Percentiles rank a stretch among this genome's conserved stretches.
phyloP scores from a whole-genome alignment of 2,113 vertebrate species.

The Dasyornis broadbenti region DNA sequence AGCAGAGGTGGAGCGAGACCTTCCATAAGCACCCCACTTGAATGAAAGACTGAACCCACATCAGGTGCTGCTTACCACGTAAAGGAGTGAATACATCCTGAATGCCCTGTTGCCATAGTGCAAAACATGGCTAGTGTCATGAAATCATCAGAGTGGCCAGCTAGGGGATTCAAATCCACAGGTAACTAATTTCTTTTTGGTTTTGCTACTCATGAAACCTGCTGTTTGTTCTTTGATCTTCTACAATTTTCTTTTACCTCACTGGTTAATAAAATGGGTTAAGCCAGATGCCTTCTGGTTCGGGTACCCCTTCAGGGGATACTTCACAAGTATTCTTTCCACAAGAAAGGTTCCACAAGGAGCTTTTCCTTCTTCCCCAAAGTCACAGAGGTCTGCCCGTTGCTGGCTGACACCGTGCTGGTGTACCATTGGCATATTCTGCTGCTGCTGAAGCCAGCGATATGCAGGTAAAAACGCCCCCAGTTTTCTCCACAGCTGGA shows the following conservation, averaged over 20 bases:
- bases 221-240: neutral
- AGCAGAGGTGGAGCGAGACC: neutral
- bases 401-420: neutral
- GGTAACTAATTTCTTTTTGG: neutral
- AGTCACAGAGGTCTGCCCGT: neutral
- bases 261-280: neutral
- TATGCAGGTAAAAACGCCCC: neutral
- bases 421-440: neutral
- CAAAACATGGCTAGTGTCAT: neutral
- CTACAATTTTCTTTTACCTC: neutral
- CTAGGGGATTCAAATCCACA: neutral
- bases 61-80: rapidly evolving
- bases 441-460: neutral
- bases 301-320: neutral
- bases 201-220: neutral
- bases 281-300: neutral
- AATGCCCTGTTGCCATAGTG: neutral
- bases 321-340: neutral
- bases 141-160: neutral
- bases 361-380: neutral
- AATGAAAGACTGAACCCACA: neutral
- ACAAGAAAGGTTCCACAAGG: neutral
- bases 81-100: neutral
- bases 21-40: neutral
- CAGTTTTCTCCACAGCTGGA: neutral